Evolutionary conservation across 2,888 invertebrate genomes (phyloP).

Genomic region (Kryphioiulus occultus): DNA sequence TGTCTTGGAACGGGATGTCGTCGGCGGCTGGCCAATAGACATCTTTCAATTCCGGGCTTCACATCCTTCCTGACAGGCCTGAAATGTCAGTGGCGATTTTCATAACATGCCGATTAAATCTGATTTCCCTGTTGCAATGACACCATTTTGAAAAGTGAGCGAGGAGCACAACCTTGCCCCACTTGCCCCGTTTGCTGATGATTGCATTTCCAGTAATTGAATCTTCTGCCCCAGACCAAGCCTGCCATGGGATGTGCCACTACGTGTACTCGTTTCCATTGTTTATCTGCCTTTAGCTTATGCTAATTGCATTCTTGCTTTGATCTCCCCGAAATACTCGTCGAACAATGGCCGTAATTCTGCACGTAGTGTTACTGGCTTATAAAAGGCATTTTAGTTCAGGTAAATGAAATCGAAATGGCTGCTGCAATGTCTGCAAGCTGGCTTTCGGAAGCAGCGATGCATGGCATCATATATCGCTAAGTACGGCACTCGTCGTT

Average conservation of each 20-base stretch:
- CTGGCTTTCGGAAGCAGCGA: background rate
- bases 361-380: background rate
- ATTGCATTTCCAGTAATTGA: background rate
- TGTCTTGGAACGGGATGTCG: background rate
- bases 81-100: background rate
- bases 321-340: background rate
- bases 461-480: slow-evolving; percentile 4
- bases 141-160: background rate
- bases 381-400: background rate
- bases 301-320: background rate
- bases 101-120: background rate
- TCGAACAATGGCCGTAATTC: background rate
- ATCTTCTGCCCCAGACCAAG: background rate
- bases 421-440: background rate
- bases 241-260: background rate
- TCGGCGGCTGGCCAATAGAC: background rate
- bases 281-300: background rate
- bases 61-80: background rate
- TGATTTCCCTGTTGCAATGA: background rate
- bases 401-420: slow-evolving; percentile 41
- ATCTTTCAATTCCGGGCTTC: background rate
- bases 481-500: slow-evolving; percentile 20
- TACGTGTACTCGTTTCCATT: background rate
- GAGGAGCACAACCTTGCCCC: background rate
- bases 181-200: background rate